Conservation (phyloP, 2,888 invertebrate genomes). For the Nomada ferruginata region DNA sequence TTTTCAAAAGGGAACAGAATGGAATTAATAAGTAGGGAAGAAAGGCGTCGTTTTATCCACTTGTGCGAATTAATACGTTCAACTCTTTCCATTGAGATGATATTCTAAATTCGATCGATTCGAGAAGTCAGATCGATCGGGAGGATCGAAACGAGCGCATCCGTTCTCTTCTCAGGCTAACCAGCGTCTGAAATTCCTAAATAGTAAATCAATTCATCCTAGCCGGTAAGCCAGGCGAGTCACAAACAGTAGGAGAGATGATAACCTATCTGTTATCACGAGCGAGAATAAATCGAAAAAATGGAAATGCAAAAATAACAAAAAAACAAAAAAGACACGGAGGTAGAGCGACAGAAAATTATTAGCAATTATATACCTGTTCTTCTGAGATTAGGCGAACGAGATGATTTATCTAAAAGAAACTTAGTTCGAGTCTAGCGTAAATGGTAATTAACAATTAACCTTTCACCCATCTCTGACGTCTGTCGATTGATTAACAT, state of each 20-base stretch:
- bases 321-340: constrained; percentile 25
- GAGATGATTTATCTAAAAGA: constrained; percentile 62
- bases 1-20: background rate
- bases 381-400: constrained; percentile 57
- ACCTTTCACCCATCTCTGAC: constrained; percentile 60
- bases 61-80: background rate
- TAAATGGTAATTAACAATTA: constrained; percentile 41
- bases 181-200: constrained; percentile 62
- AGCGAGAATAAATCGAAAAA: background rate
- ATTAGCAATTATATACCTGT: constrained; percentile 59
- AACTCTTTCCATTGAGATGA: background rate
- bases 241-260: constrained; percentile 40
- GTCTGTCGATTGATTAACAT: constrained; percentile 49
- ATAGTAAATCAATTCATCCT: constrained; percentile 59
- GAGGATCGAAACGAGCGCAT: constrained; percentile 28
- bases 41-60: background rate
- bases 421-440: constrained; percentile 61
- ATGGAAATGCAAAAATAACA: background rate
- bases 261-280: constrained; percentile 43
- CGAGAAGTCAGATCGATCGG: background rate
- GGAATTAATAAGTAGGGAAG: background rate
- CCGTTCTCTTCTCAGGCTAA: constrained; percentile 42
- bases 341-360: constrained; percentile 37
- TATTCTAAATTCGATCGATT: background rate
- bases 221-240: constrained; percentile 60